phyloP scores from a whole-genome alignment of 1,140 invertebrate species.

The Eurosta solidaginis region DNA sequence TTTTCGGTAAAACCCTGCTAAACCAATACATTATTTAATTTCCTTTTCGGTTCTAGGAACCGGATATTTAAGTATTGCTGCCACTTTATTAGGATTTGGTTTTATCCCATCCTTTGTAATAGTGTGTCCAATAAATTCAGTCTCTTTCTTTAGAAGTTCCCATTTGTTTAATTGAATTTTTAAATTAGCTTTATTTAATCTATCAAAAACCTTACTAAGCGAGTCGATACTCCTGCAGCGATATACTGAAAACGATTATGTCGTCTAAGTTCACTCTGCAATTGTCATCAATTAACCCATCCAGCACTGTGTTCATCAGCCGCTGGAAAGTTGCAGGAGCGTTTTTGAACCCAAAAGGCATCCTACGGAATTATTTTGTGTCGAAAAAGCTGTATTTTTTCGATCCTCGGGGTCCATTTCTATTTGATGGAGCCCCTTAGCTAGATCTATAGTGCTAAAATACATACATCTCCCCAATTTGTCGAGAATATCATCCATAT shows the following conservation, averaged over 20 bases:
- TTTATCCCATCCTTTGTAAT: slow-evolving; percentile 41
- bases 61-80: no score
- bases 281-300: slow-evolving; percentile 43
- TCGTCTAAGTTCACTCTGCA: slow-evolving; percentile 58
- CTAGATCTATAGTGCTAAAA: no score
- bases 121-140: slow-evolving; percentile 48
- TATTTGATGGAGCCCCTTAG: no score
- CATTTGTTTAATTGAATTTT: no score
- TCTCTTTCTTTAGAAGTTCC: slow-evolving; percentile 46
- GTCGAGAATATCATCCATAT: no score
- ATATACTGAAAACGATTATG: no score
- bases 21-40: slow-evolving; percentile 51
- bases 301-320: slow-evolving; percentile 54
- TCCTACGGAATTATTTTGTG: slow-evolving; percentile 48
- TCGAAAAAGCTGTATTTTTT: slow-evolving; percentile 62
- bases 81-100: slow-evolving; percentile 33
- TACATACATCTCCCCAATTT: no score
- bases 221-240: slow-evolving; percentile 47
- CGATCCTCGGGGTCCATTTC: no score
- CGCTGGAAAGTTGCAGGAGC: slow-evolving; percentile 61
- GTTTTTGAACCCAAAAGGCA: no score
- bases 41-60: slow-evolving; percentile 45
- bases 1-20: no score
- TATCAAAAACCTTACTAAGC: slow-evolving; percentile 49
- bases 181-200: slow-evolving; percentile 41